These are phyloP conservation scores for Brenthis daphne DNA, from an alignment of 2,888 invertebrate species.

Conservation along the genomic window DNA sequence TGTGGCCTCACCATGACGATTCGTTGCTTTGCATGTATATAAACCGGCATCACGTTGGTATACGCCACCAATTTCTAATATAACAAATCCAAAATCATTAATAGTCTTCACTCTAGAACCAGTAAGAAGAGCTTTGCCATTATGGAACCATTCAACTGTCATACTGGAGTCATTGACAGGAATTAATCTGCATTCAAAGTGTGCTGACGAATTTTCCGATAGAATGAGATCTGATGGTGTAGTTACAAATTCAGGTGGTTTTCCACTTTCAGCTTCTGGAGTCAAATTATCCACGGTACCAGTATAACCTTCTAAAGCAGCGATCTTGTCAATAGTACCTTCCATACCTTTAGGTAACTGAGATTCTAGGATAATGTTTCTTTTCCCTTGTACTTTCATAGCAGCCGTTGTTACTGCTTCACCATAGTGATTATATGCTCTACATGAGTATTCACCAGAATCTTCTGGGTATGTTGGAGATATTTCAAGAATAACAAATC, in stretches of 20 bases:
- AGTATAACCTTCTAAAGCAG: slow-evolving; percentile 93
- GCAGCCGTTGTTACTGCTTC: slow-evolving; percentile 94
- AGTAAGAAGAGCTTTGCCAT: slow-evolving; percentile 95
- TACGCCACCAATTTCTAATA: slow-evolving; percentile 96
- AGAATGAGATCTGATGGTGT: slow-evolving; percentile 92
- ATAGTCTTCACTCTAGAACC: slow-evolving; percentile 97
- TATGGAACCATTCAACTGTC: slow-evolving; percentile 98
- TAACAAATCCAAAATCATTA: slow-evolving; percentile 98
- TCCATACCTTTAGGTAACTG: slow-evolving; percentile 97
- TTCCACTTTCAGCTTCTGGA: slow-evolving; percentile 91
- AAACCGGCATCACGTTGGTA: slow-evolving; percentile 96
- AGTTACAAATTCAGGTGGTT: slow-evolving; percentile 94
- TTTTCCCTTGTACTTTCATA: slow-evolving; percentile 95
- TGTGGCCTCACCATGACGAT: slow-evolving; percentile 94
- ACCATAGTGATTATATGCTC: slow-evolving; percentile 93
- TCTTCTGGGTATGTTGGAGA: slow-evolving; percentile 98
- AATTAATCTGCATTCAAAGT: slow-evolving; percentile 94
- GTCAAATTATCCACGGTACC: slow-evolving; percentile 84
- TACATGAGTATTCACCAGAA: slow-evolving; percentile 94
- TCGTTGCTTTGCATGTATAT: slow-evolving; percentile 96
- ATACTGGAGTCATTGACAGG: slow-evolving; percentile 96
- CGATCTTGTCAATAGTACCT: slow-evolving; percentile 95
- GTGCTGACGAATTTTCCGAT: slow-evolving; percentile 93
- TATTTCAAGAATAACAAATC: slow-evolving; percentile 98
- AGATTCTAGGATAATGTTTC: slow-evolving; percentile 95